These are phyloP conservation scores for Gymnoscopelus braueri DNA, from an alignment of 2,797 vertebrate species.

Conservation along the genomic window DNA sequence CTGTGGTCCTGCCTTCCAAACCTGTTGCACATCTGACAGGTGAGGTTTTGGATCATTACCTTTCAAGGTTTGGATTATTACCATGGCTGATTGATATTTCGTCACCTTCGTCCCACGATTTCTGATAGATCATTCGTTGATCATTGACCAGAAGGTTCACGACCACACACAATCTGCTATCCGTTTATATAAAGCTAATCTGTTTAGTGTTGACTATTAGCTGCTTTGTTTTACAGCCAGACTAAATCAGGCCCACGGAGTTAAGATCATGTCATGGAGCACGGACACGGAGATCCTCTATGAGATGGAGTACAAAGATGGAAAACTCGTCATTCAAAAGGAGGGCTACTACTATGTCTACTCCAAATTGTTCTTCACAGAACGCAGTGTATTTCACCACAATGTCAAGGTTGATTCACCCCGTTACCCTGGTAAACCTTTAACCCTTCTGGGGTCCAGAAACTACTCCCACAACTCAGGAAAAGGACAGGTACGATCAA, in stretches of 20 bases:
- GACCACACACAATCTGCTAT: too few species aligned
- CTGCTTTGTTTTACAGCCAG: slow-evolving; percentile 41
- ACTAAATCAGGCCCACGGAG: neutral
- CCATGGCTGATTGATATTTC: too few species aligned
- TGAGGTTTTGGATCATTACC: slow-evolving; percentile 41
- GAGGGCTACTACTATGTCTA: slow-evolving; percentile 80
- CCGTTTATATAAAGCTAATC: too few species aligned
- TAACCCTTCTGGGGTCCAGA: slow-evolving; percentile 65
- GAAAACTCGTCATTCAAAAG: slow-evolving; percentile 56
- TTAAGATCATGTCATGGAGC: slow-evolving; percentile 66
- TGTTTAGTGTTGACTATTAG: neutral
- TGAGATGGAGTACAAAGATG: slow-evolving; percentile 57
- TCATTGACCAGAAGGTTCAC: too few species aligned
- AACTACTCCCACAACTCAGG: neutral
- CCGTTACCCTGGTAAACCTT: neutral
- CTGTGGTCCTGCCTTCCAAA: slow-evolving; percentile 58
- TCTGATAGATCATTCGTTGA: too few species aligned
- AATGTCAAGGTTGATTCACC: slow-evolving; percentile 31
- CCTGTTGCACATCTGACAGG: slow-evolving; percentile 79
- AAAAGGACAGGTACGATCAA: slow-evolving; percentile 10
- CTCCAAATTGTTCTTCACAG: slow-evolving; percentile 73
- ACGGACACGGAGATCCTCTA: slow-evolving; percentile 15
- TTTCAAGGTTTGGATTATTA: too few species aligned
- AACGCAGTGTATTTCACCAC: slow-evolving; percentile 40
- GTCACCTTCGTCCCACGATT: too few species aligned